Conservation (phyloP, 2,888 invertebrate genomes). For the Macrophya annulata region DNA sequence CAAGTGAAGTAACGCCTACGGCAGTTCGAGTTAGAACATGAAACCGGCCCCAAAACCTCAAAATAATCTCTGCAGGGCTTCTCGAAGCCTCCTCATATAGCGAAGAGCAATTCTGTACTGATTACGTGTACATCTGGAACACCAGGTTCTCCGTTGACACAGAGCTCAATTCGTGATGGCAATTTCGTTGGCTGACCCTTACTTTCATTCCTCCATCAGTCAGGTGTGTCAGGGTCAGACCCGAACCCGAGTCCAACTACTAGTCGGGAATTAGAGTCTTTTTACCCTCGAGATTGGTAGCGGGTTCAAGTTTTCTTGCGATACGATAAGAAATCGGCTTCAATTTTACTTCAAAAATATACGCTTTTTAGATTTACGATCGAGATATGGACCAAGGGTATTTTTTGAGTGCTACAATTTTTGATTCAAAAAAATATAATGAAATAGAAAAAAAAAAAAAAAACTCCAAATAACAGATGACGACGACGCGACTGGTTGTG, state of each 20-base stretch:
- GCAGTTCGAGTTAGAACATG: neutral
- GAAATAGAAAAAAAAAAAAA: neutral
- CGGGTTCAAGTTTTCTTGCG: neutral
- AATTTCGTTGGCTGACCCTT: slow-evolving; percentile 28
- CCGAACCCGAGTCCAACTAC: neutral
- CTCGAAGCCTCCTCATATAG: neutral
- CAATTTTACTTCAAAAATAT: neutral
- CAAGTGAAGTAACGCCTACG: neutral
- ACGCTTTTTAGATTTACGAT: neutral
- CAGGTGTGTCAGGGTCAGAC: slow-evolving; percentile 26
- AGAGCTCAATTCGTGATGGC: slow-evolving; percentile 26
- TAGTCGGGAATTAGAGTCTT: slow-evolving; percentile 11
- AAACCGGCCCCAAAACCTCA: neutral
- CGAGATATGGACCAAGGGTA: neutral
- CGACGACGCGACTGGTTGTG: neutral
- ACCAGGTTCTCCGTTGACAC: neutral
- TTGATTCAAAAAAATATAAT: neutral
- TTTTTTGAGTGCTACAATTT: neutral
- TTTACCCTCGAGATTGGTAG: neutral
- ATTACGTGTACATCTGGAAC: neutral
- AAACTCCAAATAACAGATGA: neutral
- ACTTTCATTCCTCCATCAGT: slow-evolving; percentile 36
- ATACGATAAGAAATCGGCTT: neutral
- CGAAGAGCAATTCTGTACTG: neutral
- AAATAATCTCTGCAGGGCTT: slow-evolving; percentile 11